Percentiles rank a stretch among this genome's conserved stretches.
Conservation (phyloP, 1,140 invertebrate genomes). For the Drosophila quadrilineata region DNA sequence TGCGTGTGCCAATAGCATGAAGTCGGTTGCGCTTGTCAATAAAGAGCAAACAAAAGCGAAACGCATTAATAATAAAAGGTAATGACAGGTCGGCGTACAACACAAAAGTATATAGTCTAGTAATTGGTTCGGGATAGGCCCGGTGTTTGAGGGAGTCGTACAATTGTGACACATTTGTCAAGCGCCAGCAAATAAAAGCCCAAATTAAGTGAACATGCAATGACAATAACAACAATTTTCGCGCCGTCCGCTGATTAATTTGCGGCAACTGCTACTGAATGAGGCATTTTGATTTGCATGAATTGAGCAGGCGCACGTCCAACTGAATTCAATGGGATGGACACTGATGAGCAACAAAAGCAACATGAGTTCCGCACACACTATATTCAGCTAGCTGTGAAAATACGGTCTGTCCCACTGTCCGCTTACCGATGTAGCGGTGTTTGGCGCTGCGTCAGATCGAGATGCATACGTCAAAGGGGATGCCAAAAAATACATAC, state of each 20-base stretch:
- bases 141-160: neutral
- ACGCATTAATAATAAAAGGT: conserved; percentile 18
- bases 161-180: conserved; percentile 1
- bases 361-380: neutral
- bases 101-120: too few relatives aligned
- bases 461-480: conserved; percentile 4
- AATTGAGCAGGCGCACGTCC: conserved; percentile 65
- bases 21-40: conserved; percentile 8
- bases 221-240: conserved; percentile 30
- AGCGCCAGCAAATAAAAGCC: conserved; percentile 5
- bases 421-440: neutral
- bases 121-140: too few relatives aligned
- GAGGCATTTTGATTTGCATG: conserved; percentile 56
- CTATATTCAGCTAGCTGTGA: conserved; percentile 31
- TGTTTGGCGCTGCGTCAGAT: neutral
- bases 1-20: conserved; percentile 12
- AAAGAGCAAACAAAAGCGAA: conserved; percentile 23
- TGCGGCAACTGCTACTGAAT: conserved; percentile 27
- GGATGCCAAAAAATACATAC: neutral
- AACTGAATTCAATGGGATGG: neutral
- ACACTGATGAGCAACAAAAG: conserved; percentile 4
- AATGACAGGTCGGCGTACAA: conserved; percentile 4
- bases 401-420: neutral
- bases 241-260: conserved; percentile 53
- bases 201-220: conserved; percentile 19